A percentile compares a stretch with the other conserved stretches of the same genome.
phyloP scores from a whole-genome alignment of 2,797 vertebrate genomes.

The Sebastes diploproa region DNA sequence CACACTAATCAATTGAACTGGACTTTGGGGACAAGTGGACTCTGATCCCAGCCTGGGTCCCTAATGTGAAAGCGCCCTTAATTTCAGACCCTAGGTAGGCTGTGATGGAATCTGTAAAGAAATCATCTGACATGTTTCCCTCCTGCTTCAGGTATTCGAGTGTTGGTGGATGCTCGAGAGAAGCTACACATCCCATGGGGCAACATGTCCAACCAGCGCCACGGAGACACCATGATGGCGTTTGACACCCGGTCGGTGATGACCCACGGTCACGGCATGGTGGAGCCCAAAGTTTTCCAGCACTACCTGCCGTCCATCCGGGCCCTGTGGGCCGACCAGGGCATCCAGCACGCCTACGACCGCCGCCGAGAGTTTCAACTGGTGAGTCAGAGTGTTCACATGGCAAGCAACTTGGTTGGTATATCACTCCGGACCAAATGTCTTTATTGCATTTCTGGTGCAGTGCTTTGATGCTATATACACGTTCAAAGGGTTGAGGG shows the following conservation, averaged over 20 bases:
- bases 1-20: no score
- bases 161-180: slow-evolving; percentile 94
- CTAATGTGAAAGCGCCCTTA: no score
- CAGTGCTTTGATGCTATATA: neutral
- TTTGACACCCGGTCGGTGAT: slow-evolving; percentile 90
- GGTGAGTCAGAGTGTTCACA: slow-evolving; percentile 82
- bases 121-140: neutral
- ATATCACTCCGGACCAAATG: neutral
- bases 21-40: no score
- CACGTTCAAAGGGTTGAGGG: neutral
- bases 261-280: slow-evolving; percentile 85
- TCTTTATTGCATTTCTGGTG: neutral
- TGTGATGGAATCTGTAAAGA: neutral
- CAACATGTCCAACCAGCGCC: slow-evolving; percentile 86
- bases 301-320: slow-evolving; percentile 89
- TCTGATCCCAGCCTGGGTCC: no score
- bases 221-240: slow-evolving; percentile 92
- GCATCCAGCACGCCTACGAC: slow-evolving; percentile 94
- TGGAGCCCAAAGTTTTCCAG: slow-evolving; percentile 88
- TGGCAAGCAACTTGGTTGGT: neutral
- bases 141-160: slow-evolving; percentile 87
- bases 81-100: no score
- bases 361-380: slow-evolving; percentile 95
- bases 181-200: slow-evolving; percentile 98
- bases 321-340: slow-evolving; percentile 90